These are phyloP conservation scores for Ligdia adustata DNA, from an alignment of 2,888 invertebrate genomes.

Conservation along the genomic window DNA sequence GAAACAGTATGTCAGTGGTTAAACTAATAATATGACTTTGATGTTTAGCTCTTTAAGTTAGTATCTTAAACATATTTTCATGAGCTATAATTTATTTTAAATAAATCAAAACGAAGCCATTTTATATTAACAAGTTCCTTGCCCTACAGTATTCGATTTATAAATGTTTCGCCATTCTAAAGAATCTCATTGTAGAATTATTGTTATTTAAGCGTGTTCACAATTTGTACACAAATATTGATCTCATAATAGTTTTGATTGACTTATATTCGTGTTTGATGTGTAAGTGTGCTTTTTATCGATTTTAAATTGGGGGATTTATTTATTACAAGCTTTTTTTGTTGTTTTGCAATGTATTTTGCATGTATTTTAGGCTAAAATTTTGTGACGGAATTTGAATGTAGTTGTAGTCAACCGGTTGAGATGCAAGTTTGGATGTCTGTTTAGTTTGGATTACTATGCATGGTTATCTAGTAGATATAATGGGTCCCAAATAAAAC, in stretches of 20 bases:
- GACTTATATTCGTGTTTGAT: conserved; percentile 33
- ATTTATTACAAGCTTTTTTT: no score
- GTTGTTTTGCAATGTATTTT: no score
- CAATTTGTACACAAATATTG: conserved; percentile 45
- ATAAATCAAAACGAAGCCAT: conserved; percentile 48
- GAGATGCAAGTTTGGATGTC: no score
- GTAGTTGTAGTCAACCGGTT: no score
- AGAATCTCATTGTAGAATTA: conserved; percentile 59
- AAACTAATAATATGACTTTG: no score
- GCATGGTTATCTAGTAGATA: no score
- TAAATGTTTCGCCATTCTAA: conserved; percentile 57
- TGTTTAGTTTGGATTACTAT: no score
- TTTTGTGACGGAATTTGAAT: no score
- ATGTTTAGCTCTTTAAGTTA: conserved; percentile 25
- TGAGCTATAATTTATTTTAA: conserved; percentile 39
- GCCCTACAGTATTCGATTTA: conserved; percentile 60
- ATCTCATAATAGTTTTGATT: conserved; percentile 48
- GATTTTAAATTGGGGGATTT: no score
- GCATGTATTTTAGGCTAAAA: no score
- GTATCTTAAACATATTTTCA: conserved; percentile 35
- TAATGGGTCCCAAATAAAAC: no score
- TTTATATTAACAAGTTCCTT: conserved; percentile 57
- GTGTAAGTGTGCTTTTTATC: background rate
- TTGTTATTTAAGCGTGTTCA: conserved; percentile 23
- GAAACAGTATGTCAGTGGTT: no score